A percentile compares a stretch with the other conserved stretches of the same genome.
Evolutionary conservation across 2,797 vertebrate genomes (phyloP).

Genomic region (Perodicticus potto): DNA sequence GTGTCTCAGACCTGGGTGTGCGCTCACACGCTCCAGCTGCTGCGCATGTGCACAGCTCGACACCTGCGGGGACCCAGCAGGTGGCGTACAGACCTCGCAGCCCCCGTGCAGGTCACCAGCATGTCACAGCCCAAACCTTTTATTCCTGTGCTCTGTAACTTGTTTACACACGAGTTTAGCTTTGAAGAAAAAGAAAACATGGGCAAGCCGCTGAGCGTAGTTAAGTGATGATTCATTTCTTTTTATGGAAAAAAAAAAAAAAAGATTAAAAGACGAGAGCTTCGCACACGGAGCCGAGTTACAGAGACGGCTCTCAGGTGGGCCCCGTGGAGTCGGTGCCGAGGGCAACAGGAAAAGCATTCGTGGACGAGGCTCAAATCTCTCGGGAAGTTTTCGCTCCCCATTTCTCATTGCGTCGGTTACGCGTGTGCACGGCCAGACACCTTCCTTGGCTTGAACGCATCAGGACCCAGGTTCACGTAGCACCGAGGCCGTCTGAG

Average conservation of each 20-base stretch:
- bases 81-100: not conserved
- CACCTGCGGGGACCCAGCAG: slow-evolving; percentile 40
- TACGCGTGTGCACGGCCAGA: slow-evolving; percentile 81
- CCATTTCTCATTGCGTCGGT: slow-evolving; percentile 85
- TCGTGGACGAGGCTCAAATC: slow-evolving; percentile 58
- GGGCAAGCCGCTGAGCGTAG: not conserved
- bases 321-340: slow-evolving; percentile 62
- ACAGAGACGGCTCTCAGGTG: not conserved
- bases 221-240: slow-evolving; percentile 25
- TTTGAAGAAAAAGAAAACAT: slow-evolving; percentile 36
- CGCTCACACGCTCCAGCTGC: slow-evolving; percentile 70
- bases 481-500: slow-evolving; percentile 32
- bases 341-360: slow-evolving; percentile 56
- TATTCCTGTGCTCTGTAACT: not conserved
- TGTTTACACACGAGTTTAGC: not conserved
- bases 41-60: not conserved
- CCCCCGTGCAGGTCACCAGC: slow-evolving; percentile 37
- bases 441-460: slow-evolving; percentile 83
- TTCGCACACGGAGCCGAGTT: slow-evolving; percentile 60
- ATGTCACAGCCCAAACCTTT: not conserved
- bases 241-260: slow-evolving; percentile 28
- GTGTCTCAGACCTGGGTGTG: slow-evolving; percentile 61
- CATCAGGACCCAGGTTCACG: slow-evolving; percentile 64
- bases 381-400: slow-evolving; percentile 76
- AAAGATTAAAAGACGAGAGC: not conserved